Percentiles rank a stretch among this genome's conserved stretches.
Conservation (phyloP, 2,888 invertebrate genomes). For the Gordius sp. region DNA sequence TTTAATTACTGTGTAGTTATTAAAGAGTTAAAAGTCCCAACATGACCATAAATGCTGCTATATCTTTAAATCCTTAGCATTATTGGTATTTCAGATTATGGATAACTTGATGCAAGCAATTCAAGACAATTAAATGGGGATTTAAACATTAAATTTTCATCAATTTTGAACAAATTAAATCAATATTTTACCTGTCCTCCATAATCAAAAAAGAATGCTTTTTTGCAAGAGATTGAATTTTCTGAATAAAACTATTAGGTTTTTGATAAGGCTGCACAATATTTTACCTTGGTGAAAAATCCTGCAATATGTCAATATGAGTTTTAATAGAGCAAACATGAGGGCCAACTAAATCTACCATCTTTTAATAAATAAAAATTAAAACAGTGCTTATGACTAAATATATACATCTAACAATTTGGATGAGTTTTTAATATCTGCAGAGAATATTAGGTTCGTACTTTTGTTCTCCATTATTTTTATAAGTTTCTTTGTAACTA, state of each 20-base stretch:
- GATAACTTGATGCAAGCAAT: no score
- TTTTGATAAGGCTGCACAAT: background rate
- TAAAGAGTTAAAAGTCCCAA: no score
- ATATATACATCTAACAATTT: background rate
- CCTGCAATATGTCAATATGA: background rate
- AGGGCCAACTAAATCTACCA: slow-evolving; percentile 10
- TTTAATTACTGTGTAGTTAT: no score
- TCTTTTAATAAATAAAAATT: background rate
- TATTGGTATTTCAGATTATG: no score
- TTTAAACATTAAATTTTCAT: no score
- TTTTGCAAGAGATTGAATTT: background rate
- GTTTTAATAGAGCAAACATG: slow-evolving; percentile 10
- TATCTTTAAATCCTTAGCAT: no score
- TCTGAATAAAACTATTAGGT: background rate
- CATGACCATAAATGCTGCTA: no score
- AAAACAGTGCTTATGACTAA: background rate
- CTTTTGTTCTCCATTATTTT: background rate
- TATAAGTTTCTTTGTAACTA: background rate
- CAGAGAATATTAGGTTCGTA: background rate
- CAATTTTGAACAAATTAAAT: no score
- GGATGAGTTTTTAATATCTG: background rate
- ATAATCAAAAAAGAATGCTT: slow-evolving; percentile 1
- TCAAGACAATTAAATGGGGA: no score
- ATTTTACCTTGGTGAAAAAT: background rate
- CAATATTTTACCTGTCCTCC: slow-evolving; percentile 7